A percentile compares a stretch with the other conserved stretches of the same genome.
Evolutionary conservation across 1,140 invertebrate genomes (phyloP).

Genomic region (Ruditapes philippinarum): DNA sequence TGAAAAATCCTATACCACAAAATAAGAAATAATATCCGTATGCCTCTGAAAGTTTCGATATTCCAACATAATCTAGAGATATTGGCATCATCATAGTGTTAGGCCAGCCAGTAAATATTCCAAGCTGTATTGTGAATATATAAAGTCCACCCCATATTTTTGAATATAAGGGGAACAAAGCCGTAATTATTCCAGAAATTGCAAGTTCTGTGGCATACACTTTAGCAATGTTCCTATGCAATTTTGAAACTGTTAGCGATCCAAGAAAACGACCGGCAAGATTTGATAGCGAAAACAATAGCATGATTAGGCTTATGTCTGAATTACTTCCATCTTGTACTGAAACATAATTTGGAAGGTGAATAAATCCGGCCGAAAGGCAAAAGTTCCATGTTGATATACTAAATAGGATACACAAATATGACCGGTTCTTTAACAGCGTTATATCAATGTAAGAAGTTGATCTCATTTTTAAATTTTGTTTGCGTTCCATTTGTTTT

Average conservation of each 20-base stretch:
- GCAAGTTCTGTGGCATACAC: neutral
- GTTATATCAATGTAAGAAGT: slow-evolving; percentile 39
- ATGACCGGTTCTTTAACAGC: slow-evolving; percentile 2
- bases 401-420: slow-evolving; percentile 15
- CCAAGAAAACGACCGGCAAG: neutral
- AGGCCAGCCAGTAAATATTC: slow-evolving; percentile 38
- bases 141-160: neutral
- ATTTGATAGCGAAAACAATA: slow-evolving; percentile 36
- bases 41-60: slow-evolving; percentile 39
- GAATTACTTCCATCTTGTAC: neutral
- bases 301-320: slow-evolving; percentile 22
- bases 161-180: slow-evolving; percentile 38
- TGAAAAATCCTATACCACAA: slow-evolving; percentile 36
- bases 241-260: slow-evolving; percentile 25
- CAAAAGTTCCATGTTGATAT: slow-evolving; percentile 50
- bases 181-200: slow-evolving; percentile 3
- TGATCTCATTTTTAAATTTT: neutral
- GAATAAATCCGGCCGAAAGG: slow-evolving; percentile 12
- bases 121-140: slow-evolving; percentile 40
- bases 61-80: slow-evolving; percentile 41
- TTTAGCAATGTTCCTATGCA: neutral
- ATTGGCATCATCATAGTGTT: slow-evolving; percentile 56
- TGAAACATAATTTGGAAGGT: slow-evolving; percentile 42
- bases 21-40: slow-evolving; percentile 45
- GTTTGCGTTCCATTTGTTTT: neutral